phyloP scores from a whole-genome alignment of 2,888 invertebrate genomes.

The Escarpia spicata region DNA sequence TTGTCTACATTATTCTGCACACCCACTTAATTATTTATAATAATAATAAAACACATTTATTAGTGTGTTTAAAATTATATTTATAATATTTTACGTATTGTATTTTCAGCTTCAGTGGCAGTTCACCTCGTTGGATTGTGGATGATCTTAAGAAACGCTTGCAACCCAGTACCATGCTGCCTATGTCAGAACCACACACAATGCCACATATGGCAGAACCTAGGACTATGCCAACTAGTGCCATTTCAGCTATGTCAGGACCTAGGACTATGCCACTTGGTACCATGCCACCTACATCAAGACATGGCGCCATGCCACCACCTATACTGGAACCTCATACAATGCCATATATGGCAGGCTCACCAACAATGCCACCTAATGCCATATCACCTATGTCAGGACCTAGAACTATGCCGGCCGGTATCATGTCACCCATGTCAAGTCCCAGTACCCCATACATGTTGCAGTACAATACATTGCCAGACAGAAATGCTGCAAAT shows the following conservation, averaged over 20 bases:
- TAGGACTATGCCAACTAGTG: neutral
- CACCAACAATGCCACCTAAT: neutral
- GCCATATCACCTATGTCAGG: neutral
- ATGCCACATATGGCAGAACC: neutral
- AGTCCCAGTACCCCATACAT: neutral
- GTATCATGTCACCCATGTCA: neutral
- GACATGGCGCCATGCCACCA: neutral
- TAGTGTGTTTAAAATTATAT: neutral
- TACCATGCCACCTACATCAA: too few relatives aligned
- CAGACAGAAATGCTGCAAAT: neutral
- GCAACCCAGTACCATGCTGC: neutral
- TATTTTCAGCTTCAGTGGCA: neutral
- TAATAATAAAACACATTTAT: neutral
- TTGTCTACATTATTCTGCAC: too few relatives aligned
- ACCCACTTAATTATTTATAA: too few relatives aligned
- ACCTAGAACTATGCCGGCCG: neutral
- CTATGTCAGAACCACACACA: neutral
- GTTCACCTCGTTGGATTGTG: neutral
- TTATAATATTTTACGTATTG: neutral
- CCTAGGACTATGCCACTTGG: neutral
- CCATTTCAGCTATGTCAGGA: neutral
- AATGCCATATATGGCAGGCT: neutral
- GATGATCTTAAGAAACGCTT: neutral
- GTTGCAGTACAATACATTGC: neutral
- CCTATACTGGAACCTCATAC: neutral